Evolutionary conservation across 2,888 invertebrate genomes (phyloP).

Genomic region (Caenorhabditis wallacei): DNA sequence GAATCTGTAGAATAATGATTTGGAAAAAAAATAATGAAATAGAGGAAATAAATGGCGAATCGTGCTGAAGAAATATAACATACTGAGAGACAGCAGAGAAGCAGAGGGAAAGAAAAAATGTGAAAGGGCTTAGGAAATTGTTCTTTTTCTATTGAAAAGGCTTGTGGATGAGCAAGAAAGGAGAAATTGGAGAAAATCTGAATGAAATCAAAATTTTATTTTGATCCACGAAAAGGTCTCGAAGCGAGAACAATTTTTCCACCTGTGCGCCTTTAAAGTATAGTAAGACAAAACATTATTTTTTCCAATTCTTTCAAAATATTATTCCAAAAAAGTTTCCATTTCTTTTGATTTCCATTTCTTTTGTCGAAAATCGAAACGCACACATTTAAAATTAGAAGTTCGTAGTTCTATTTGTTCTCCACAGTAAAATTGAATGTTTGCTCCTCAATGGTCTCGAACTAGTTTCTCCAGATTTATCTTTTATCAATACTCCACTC

Average conservation of each 20-base stretch:
- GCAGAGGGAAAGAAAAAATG: slow-evolving; percentile 6
- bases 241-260: neutral
- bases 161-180: neutral
- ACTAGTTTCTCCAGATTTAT: slow-evolving; percentile 2
- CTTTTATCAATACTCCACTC: neutral
- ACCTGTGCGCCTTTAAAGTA: neutral
- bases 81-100: slow-evolving; percentile 34
- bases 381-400: slow-evolving; percentile 15
- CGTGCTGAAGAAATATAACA: neutral
- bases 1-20: neutral
- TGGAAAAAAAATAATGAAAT: neutral
- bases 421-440: neutral
- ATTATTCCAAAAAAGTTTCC: neutral
- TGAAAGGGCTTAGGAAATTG: neutral
- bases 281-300: neutral
- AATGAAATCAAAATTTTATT: neutral
- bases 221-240: neutral
- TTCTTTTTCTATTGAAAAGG: neutral
- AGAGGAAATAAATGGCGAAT: slow-evolving; percentile 15
- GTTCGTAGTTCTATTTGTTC: slow-evolving; percentile 16
- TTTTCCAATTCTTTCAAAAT: neutral
- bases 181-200: neutral
- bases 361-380: neutral
- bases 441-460: neutral
- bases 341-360: neutral